Percentiles rank a stretch among this genome's conserved stretches.
phyloP scores from a whole-genome alignment of 2,797 vertebrate species.

The Thaleichthys pacificus region DNA sequence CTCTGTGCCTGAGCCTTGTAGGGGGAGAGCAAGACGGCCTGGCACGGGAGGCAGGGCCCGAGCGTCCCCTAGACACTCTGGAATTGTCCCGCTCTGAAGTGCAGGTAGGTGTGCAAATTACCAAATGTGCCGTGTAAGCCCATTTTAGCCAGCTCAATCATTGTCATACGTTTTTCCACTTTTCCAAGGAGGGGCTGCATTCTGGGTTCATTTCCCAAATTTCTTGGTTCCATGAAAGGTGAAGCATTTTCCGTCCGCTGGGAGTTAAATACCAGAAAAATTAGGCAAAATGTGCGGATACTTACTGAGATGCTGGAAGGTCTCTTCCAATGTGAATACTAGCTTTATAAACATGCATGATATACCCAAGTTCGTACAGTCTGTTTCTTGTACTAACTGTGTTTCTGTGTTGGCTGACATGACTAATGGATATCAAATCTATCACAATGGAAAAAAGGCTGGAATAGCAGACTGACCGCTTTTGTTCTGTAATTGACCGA shows the following conservation, averaged over 20 bases:
- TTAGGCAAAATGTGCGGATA: constrained; percentile 22
- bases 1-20: constrained; percentile 63
- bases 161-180: constrained; percentile 64
- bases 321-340: background rate
- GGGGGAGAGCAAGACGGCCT: constrained; percentile 53
- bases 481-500: no score
- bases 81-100: constrained; percentile 80
- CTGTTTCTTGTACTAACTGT: background rate
- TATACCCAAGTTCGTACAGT: no score
- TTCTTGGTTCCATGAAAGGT: constrained; percentile 50
- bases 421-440: no score
- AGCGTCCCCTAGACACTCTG: constrained; percentile 67
- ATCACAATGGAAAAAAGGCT: no score
- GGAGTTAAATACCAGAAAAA: constrained; percentile 28
- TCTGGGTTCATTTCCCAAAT: constrained; percentile 62
- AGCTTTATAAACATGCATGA: background rate
- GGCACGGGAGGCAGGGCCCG: constrained; percentile 50
- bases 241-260: constrained; percentile 26
- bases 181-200: constrained; percentile 55
- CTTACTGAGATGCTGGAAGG: background rate
- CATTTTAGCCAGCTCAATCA: constrained; percentile 74
- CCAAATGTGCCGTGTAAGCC: constrained; percentile 79
- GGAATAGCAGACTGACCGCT: no score
- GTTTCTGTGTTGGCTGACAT: no score
- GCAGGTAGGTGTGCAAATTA: constrained; percentile 83